Conservation (phyloP, 2,797 vertebrate genomes). For the Coregonus suidteri region DNA sequence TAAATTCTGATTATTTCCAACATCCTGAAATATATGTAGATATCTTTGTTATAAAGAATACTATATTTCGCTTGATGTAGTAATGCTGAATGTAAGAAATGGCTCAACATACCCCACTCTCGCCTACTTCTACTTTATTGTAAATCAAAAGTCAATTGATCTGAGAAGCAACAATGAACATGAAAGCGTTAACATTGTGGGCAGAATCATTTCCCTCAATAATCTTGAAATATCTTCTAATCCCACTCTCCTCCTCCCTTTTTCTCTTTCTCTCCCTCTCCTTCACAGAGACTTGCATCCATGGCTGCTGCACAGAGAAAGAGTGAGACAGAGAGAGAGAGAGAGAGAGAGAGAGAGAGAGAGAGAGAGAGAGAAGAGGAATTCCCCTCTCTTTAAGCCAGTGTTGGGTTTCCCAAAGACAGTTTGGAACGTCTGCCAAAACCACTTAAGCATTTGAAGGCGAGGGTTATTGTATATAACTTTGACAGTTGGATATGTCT, state of each 20-base stretch:
- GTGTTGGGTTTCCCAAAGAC: slow-evolving; percentile 31
- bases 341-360: not conserved
- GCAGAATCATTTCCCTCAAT: slow-evolving; percentile 23
- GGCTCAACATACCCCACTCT: too few species aligned
- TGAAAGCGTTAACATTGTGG: slow-evolving; percentile 5
- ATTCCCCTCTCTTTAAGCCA: slow-evolving; percentile 41
- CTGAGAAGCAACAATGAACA: not conserved
- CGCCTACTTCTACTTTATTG: not conserved
- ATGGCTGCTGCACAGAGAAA: slow-evolving; percentile 14
- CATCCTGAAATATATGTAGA: too few species aligned
- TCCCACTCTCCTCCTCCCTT: slow-evolving; percentile 7
- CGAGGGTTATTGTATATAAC: not conserved
- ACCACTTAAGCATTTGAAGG: slow-evolving; percentile 3
- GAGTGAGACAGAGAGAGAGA: not conserved
- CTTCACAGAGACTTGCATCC: slow-evolving; percentile 5
- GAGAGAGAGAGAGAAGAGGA: slow-evolving; percentile 27
- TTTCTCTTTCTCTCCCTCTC: slow-evolving; percentile 5
- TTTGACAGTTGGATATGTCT: not conserved
- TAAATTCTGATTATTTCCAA: too few species aligned
- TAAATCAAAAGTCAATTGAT: not conserved
- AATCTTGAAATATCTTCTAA: slow-evolving; percentile 31
- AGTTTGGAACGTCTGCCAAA: slow-evolving; percentile 3
- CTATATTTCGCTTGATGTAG: too few species aligned
- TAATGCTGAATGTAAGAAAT: too few species aligned
- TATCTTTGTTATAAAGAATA: too few species aligned